These are phyloP conservation scores for Synanthedon andrenaeformis DNA, from an alignment of 2,888 invertebrate species.

Conservation along the genomic window DNA sequence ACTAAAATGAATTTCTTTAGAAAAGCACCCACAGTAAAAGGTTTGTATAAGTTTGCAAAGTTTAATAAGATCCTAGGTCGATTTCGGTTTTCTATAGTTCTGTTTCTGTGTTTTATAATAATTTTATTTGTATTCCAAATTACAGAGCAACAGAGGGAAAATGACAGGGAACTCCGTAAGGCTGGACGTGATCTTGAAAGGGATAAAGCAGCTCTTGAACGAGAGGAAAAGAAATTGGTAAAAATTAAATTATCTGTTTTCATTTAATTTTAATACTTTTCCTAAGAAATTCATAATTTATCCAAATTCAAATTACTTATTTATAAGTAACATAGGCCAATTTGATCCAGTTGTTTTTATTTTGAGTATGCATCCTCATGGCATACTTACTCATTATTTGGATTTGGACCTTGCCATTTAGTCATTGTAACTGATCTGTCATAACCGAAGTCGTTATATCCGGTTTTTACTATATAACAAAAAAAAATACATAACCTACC, in stretches of 20 bases:
- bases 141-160: constrained; percentile 85
- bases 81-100: too few species aligned
- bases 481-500: too few species aligned
- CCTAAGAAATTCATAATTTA: not conserved
- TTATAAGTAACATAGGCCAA: not conserved
- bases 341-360: too few species aligned
- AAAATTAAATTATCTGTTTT: constrained; percentile 12
- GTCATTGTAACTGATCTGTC: too few species aligned
- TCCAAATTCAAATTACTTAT: too few species aligned
- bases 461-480: too few species aligned
- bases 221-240: constrained; percentile 91
- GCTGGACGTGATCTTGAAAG: constrained; percentile 87
- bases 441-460: too few species aligned
- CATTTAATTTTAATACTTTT: not conserved
- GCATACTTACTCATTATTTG: too few species aligned
- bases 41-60: constrained; percentile 26
- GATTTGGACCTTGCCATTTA: too few species aligned
- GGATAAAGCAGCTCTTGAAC: constrained; percentile 83
- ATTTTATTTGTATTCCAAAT: constrained; percentile 8
- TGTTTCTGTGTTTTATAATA: not conserved
- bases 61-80: not conserved
- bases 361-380: too few species aligned
- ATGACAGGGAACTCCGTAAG: constrained; percentile 83
- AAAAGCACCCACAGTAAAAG: constrained; percentile 74
- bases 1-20: constrained; percentile 67